A percentile compares a stretch with the other conserved stretches of the same genome.
These are phyloP conservation scores for Oegoconia quadripuncta DNA, from an alignment of 2,888 invertebrate species.

Conservation along the genomic window DNA sequence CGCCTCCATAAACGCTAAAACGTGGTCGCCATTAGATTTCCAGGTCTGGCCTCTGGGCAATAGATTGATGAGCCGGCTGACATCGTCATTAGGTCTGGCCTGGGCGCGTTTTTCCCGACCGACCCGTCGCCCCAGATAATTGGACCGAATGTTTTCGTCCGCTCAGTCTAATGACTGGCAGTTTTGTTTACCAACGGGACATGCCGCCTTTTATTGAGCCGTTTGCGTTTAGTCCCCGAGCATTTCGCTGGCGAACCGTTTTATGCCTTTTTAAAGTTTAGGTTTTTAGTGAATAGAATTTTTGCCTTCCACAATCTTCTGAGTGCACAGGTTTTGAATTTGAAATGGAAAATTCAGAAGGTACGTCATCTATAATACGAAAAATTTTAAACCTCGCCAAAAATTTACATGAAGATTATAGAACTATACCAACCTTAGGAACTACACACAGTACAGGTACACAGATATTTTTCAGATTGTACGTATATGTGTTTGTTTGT, in stretches of 20 bases:
- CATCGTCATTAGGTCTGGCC: constrained; percentile 69
- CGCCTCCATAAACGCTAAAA: constrained; percentile 1
- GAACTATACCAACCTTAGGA: no score
- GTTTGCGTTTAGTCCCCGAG: constrained; percentile 56
- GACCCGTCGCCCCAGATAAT: constrained; percentile 52
- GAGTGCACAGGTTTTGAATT: no score
- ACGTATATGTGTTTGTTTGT: no score
- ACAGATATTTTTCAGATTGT: no score
- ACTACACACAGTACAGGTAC: no score
- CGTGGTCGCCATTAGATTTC: constrained; percentile 4
- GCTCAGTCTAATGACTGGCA: constrained; percentile 71
- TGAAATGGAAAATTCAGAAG: no score
- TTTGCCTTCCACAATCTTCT: background rate
- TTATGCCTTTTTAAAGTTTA: constrained; percentile 39
- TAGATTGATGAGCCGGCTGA: constrained; percentile 69
- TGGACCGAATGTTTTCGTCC: constrained; percentile 70
- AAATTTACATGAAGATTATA: no score
- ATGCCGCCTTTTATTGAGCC: constrained; percentile 64
- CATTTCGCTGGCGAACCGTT: constrained; percentile 44
- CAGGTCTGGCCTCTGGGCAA: constrained; percentile 38
- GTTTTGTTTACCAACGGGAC: constrained; percentile 71
- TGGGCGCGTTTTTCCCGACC: constrained; percentile 51
- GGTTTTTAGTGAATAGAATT: constrained; percentile 10
- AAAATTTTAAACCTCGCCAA: no score
- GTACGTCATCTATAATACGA: no score